Evolutionary conservation across 2,888 invertebrate genomes (phyloP).

Genomic region (Parelbella ahira): DNA sequence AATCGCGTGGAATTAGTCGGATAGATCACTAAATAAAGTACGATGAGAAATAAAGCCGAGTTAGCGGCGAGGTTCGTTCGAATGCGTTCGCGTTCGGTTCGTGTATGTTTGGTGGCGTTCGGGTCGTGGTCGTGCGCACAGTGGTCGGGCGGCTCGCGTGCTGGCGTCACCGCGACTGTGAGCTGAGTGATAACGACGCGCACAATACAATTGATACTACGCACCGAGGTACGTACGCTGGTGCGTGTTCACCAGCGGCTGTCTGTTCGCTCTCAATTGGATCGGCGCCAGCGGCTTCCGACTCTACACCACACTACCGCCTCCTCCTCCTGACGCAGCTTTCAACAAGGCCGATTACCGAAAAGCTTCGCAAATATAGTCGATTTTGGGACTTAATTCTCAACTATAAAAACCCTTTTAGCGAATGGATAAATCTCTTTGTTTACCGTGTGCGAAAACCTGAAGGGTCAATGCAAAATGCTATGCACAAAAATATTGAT

Average conservation of each 20-base stretch:
- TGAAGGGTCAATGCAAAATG: too few relatives aligned
- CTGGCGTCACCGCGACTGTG: constrained; percentile 57
- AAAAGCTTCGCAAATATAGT: constrained; percentile 21
- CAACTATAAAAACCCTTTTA: too few relatives aligned
- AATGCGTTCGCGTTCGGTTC: constrained; percentile 54
- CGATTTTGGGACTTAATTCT: too few relatives aligned
- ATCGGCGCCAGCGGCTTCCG: constrained; percentile 44
- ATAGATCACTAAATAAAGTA: constrained; percentile 36
- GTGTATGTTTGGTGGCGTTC: constrained; percentile 42
- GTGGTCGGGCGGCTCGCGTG: constrained; percentile 45
- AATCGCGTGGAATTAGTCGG: constrained; percentile 34
- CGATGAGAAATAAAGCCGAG: constrained; percentile 37
- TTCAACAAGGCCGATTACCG: constrained; percentile 22
- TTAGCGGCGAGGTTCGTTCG: constrained; percentile 60
- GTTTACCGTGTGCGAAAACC: too few relatives aligned
- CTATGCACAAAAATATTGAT: too few relatives aligned
- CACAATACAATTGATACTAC: constrained; percentile 60
- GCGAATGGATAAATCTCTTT: too few relatives aligned
- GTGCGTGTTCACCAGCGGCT: constrained; percentile 43
- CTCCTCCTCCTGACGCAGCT: constrained; percentile 12
- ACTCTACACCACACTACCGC: constrained; percentile 22
- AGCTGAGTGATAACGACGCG: constrained; percentile 71
- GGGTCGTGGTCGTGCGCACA: constrained; percentile 39
- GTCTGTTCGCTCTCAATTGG: constrained; percentile 55
- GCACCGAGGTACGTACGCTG: constrained; percentile 43